Conservation (phyloP, 2,797 vertebrate genomes). For the Chiloscyllium punctatum region DNA sequence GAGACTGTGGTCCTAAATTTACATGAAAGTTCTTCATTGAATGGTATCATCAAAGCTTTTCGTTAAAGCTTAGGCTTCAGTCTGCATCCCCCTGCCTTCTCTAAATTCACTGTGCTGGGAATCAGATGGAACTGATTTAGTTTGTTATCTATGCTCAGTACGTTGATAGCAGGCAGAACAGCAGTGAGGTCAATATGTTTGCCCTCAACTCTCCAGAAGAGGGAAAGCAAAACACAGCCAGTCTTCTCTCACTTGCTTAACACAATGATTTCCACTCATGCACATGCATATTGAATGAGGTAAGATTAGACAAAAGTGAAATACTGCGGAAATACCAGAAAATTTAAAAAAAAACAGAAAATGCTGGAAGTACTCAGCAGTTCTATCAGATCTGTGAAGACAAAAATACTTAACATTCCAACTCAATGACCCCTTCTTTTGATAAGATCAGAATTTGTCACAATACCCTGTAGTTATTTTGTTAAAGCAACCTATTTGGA, state of each 20-base stretch:
- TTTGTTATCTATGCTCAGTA: neutral
- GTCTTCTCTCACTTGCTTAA: neutral
- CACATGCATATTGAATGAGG: neutral
- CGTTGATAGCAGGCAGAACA: neutral
- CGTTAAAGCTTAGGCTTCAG: neutral
- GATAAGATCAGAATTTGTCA: too few species aligned
- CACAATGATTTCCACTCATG: neutral
- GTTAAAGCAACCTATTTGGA: too few species aligned
- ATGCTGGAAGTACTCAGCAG: too few species aligned
- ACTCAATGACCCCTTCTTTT: too few species aligned
- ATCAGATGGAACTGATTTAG: neutral
- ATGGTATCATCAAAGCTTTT: neutral
- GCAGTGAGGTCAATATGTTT: neutral
- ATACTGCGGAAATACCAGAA: too few species aligned
- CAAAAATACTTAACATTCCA: too few species aligned
- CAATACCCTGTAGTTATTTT: too few species aligned
- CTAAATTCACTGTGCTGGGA: neutral
- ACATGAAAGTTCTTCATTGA: neutral
- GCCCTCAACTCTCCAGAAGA: neutral
- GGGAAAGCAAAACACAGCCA: neutral
- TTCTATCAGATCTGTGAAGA: too few species aligned
- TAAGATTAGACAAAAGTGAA: neutral
- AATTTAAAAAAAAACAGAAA: too few species aligned
- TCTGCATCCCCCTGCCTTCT: neutral
- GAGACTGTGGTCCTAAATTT: neutral